Percentiles rank a stretch among this genome's conserved stretches.
Evolutionary conservation across 2,113 vertebrate species (phyloP).

Genomic region (Polyodon spathula): DNA sequence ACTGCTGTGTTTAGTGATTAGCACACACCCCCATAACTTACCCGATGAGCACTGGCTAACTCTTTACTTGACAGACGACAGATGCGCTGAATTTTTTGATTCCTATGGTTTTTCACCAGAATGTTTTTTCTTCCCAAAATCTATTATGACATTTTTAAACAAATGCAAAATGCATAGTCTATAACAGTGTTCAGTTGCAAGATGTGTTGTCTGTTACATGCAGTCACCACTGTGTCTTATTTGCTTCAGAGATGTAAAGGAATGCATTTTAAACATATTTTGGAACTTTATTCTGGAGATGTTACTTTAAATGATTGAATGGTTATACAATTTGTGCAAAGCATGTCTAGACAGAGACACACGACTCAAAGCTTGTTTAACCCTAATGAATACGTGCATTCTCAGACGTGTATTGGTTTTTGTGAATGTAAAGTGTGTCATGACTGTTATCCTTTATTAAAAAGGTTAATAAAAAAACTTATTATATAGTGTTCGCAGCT

Average conservation of each 20-base stretch:
- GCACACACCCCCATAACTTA: background rate
- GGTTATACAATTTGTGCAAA: background rate
- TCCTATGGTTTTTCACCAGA: background rate
- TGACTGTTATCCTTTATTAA: background rate
- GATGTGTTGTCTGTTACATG: background rate
- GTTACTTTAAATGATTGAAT: too few species aligned
- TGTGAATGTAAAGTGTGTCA: background rate
- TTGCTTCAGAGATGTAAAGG: background rate
- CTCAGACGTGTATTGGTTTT: background rate
- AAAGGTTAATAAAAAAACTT: background rate
- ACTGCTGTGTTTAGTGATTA: background rate
- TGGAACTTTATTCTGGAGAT: too few species aligned
- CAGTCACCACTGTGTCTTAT: background rate
- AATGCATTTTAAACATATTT: background rate
- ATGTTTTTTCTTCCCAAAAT: background rate
- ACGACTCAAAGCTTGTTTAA: background rate
- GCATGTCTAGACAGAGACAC: background rate
- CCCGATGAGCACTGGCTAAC: background rate
- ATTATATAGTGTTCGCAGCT: background rate
- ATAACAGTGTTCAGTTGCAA: background rate
- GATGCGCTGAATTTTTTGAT: background rate
- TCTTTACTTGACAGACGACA: background rate
- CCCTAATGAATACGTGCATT: background rate
- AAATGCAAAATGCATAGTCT: background rate
- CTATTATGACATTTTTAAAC: background rate